Evolutionary conservation across 2,888 invertebrate genomes (phyloP).

Genomic region (Lasioglossum villosulum): DNA sequence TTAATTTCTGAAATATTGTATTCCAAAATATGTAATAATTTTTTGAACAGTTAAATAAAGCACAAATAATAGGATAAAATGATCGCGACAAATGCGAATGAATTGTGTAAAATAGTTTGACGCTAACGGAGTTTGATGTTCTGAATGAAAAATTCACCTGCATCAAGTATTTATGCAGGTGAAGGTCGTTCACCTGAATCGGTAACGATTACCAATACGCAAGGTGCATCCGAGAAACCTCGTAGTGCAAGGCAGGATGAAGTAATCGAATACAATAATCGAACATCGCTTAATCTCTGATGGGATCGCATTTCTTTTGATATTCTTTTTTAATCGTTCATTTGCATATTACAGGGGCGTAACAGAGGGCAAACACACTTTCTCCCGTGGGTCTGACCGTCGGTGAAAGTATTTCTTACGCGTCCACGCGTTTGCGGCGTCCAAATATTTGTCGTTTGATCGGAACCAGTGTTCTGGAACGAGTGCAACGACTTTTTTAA

Average conservation of each 20-base stretch:
- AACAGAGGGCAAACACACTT: slow-evolving; percentile 66
- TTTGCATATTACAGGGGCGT: slow-evolving; percentile 63
- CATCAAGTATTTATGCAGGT: background rate
- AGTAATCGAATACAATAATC: background rate
- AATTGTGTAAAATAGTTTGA: background rate
- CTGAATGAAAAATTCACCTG: background rate
- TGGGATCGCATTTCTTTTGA: slow-evolving; percentile 26
- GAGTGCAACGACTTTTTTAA: slow-evolving; percentile 34
- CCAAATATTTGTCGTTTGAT: slow-evolving; percentile 65
- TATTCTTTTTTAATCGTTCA: slow-evolving; percentile 45
- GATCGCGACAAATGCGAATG: background rate
- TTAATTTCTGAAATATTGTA: background rate
- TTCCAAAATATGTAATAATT: background rate
- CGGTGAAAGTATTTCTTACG: slow-evolving; percentile 75
- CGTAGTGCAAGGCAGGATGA: background rate
- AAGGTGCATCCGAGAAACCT: background rate
- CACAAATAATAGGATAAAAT: background rate
- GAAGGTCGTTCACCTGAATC: slow-evolving; percentile 40
- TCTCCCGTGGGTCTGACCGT: slow-evolving; percentile 60
- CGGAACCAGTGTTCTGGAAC: slow-evolving; percentile 46
- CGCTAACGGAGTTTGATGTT: background rate
- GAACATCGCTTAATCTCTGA: slow-evolving; percentile 4
- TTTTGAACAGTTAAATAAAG: background rate
- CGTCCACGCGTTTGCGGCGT: slow-evolving; percentile 46
- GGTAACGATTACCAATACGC: slow-evolving; percentile 4